Percentiles rank a stretch among this genome's conserved stretches.
Evolutionary conservation across 1,140 invertebrate genomes (phyloP).

Genomic region (Zaprionus davidi): DNA sequence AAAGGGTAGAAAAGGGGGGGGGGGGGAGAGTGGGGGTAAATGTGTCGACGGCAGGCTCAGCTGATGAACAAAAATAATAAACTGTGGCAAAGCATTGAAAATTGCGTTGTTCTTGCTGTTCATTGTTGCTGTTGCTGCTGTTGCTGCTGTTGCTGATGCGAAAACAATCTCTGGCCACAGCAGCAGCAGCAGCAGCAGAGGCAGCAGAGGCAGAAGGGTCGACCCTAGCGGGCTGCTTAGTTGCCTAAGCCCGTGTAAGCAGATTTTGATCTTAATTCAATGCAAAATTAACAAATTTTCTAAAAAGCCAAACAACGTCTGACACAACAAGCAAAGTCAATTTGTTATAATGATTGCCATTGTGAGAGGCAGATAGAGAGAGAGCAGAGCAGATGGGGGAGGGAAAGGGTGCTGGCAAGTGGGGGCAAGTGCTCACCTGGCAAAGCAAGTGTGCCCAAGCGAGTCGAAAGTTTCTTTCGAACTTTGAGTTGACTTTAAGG

Average conservation of each 20-base stretch:
- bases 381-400: not conserved
- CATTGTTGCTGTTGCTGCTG: constrained; percentile 39
- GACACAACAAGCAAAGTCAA: constrained; percentile 74
- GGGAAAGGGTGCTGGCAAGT: not conserved
- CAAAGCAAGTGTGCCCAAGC: not conserved
- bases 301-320: constrained; percentile 64
- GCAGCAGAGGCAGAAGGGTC: constrained; percentile 1
- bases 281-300: constrained; percentile 76
- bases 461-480: too few relatives aligned
- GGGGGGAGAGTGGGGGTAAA: constrained; percentile 18
- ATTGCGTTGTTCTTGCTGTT: constrained; percentile 12
- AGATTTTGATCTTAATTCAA: constrained; percentile 77
- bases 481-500: too few relatives aligned
- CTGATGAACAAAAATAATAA: constrained; percentile 81
- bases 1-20: too few relatives aligned
- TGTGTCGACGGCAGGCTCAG: constrained; percentile 56
- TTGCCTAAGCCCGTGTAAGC: constrained; percentile 77
- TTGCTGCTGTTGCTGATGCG: constrained; percentile 56
- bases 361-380: not conserved
- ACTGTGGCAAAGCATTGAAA: constrained; percentile 57
- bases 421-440: not conserved
- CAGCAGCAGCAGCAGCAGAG: constrained; percentile 38
- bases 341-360: constrained; percentile 61
- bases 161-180: constrained; percentile 66
- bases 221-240: constrained; percentile 42